Evolutionary conservation across 2,113 vertebrate species (phyloP).

Genomic region (Corydoras sp.): DNA sequence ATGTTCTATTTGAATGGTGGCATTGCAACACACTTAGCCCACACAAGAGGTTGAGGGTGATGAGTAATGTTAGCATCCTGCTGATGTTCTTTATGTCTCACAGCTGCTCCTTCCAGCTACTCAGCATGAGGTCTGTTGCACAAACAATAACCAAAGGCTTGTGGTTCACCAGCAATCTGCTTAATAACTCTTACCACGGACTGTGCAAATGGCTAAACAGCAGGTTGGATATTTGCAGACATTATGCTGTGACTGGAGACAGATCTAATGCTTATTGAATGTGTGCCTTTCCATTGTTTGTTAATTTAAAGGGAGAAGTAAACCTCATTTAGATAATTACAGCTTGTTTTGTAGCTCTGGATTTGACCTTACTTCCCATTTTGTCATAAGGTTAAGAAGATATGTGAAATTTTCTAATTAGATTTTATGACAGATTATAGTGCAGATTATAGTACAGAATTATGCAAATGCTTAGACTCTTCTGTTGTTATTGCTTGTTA

Average conservation of each 20-base stretch:
- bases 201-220: constrained; percentile 19
- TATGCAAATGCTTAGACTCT: too few relatives aligned
- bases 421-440: too few relatives aligned
- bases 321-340: neutral
- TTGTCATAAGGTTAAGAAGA: too few relatives aligned
- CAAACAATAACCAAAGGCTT: constrained; percentile 28
- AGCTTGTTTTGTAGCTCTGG: neutral
- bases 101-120: constrained; percentile 31
- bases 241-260: constrained; percentile 4
- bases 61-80: constrained; percentile 20
- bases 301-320: constrained; percentile 3
- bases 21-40: constrained; percentile 27
- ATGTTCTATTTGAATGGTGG: constrained; percentile 24
- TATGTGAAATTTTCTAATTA: too few relatives aligned
- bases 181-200: constrained; percentile 7
- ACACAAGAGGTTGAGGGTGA: constrained; percentile 33
- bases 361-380: neutral
- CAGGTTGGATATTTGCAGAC: constrained; percentile 11
- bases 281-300: constrained; percentile 11
- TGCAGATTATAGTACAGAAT: too few relatives aligned
- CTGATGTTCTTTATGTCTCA: constrained; percentile 13
- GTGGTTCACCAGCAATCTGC: constrained; percentile 30
- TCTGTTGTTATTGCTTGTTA: too few relatives aligned
- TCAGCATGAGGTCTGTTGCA: constrained; percentile 15
- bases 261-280: constrained; percentile 12